These are phyloP conservation scores for Stichopus chloronotus DNA, from an alignment of 35 echinoderm and acorn worm genomes.

Conservation along the genomic window DNA sequence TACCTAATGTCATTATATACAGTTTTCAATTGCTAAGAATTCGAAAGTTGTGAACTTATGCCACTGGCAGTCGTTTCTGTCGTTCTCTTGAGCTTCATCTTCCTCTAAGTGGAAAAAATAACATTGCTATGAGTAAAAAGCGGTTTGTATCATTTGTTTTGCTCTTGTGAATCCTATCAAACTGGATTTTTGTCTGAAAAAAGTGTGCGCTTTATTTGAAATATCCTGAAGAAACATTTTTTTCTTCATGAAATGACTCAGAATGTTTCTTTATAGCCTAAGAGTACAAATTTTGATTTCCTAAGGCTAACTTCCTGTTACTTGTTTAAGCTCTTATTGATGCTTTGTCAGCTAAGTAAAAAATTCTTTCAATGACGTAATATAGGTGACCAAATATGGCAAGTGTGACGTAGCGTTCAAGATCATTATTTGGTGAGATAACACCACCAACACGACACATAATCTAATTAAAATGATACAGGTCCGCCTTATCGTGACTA, in stretches of 20 bases:
- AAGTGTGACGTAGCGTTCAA: background rate
- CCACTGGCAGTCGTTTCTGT: background rate
- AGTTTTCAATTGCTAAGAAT: background rate
- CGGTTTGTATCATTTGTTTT: too few relatives aligned
- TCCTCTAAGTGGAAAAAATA: too few relatives aligned
- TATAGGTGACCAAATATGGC: constrained; percentile 16
- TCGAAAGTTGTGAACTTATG: background rate
- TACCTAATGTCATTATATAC: background rate
- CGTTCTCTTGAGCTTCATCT: background rate
- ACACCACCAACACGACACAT: background rate
- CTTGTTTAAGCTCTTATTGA: background rate
- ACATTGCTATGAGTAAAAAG: too few relatives aligned
- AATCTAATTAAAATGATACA: background rate
- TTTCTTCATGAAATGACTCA: too few relatives aligned
- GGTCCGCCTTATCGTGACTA: background rate
- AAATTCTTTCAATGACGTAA: background rate
- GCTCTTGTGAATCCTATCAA: too few relatives aligned
- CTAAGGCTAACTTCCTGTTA: background rate
- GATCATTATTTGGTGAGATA: constrained; percentile 9
- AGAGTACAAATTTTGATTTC: background rate
- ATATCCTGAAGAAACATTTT: too few relatives aligned
- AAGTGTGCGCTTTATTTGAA: too few relatives aligned
- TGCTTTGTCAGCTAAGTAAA: background rate
- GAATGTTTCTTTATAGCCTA: too few relatives aligned
- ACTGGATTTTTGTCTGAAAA: too few relatives aligned